Evolutionary conservation across 2,888 invertebrate genomes (phyloP), one percentile per base, ranked within the genome.

Genomic region (Diaperis boleti): DNA sequence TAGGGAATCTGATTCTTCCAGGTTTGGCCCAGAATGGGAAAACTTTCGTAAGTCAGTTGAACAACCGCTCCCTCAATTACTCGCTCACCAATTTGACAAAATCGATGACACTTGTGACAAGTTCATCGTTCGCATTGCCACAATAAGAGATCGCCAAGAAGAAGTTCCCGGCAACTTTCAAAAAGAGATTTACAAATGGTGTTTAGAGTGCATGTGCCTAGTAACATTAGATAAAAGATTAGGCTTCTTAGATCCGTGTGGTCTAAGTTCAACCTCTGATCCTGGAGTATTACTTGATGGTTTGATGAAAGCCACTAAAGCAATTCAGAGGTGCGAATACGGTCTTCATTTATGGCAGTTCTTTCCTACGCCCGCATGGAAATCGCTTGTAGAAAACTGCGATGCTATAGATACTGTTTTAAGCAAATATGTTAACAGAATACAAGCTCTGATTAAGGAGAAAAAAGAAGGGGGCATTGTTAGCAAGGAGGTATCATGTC

Each of bases 171-270:
- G 81, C 31, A 83, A 86, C 72, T 84, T 89, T 66, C 81, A 83
- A 42, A 83, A 83, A 59, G 87, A 89, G 72, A 75, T 89, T 17
- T 85, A 86, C 71, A 88, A 88, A 74, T 91, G 91, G 90, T 84
- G 87, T 44, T 82, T 90, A 68, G 90, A 91, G 80, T 88, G 89
- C 79, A 83, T 86, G 75, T 85, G 84, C 82, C 72, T 78, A 5
- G 74, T 86, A 15, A 78, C 84, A 59, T 84, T 87, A 68, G 83
- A 85, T n/a, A 87, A 86, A 72, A 84, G 86, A 41, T 84, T 92
- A 52, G 88, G 88, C 0, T 88, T 89, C 76, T 77, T 89, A 37
- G 82, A 87, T 78, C 52, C 85, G 70, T 68, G 75, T 70, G 75
- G 83, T 75, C 63, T 84, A 72, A 82, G 85, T 77, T 66, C 84